Evolutionary conservation across 2,797 vertebrate species (phyloP).

Genomic region (Chelmon rostratus): DNA sequence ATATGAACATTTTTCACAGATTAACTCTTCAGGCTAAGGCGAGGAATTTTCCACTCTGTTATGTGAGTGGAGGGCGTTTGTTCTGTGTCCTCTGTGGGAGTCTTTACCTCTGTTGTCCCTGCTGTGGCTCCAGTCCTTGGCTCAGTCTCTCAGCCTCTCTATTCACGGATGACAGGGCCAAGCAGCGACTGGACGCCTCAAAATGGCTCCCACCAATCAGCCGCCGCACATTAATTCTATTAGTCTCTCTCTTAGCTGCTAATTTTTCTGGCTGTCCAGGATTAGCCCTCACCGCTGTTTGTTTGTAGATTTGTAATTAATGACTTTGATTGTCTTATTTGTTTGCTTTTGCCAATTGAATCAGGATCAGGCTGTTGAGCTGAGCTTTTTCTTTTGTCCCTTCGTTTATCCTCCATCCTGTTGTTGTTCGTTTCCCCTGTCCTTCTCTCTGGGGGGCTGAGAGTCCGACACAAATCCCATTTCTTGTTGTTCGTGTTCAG

Average conservation of each 20-base stretch:
- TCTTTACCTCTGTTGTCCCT: conserved; percentile 54
- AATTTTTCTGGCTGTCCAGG: conserved; percentile 52
- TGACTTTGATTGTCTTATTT: conserved; percentile 58
- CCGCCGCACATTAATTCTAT: conserved; percentile 55
- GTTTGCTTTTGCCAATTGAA: conserved; percentile 57
- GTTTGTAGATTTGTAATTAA: conserved; percentile 72
- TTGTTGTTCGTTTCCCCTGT: conserved; percentile 54
- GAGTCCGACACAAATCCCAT: conserved; percentile 77
- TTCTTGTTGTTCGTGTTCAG: conserved; percentile 77
- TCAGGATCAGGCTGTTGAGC: conserved; percentile 56
- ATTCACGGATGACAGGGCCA: conserved; percentile 50
- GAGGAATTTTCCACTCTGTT: conserved; percentile 62
- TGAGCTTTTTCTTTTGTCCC: conserved; percentile 56
- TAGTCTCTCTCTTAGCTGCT: conserved; percentile 47
- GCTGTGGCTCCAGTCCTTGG: conserved; percentile 48
- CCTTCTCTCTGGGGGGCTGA: conserved; percentile 58
- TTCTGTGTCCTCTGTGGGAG: conserved; percentile 56
- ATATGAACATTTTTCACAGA: conserved; percentile 40
- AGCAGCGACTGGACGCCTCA: conserved; percentile 41
- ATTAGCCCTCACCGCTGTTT: conserved; percentile 65
- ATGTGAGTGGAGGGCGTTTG: conserved; percentile 48
- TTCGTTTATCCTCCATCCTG: conserved; percentile 61
- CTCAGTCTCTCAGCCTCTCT: conserved; percentile 34
- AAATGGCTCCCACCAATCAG: conserved; percentile 62
- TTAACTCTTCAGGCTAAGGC: conserved; percentile 40